Evolutionary conservation across 2,888 invertebrate genomes (phyloP), one percentile per base, ranked within the genome.

Genomic region (Drosophila macrospina): DNA sequence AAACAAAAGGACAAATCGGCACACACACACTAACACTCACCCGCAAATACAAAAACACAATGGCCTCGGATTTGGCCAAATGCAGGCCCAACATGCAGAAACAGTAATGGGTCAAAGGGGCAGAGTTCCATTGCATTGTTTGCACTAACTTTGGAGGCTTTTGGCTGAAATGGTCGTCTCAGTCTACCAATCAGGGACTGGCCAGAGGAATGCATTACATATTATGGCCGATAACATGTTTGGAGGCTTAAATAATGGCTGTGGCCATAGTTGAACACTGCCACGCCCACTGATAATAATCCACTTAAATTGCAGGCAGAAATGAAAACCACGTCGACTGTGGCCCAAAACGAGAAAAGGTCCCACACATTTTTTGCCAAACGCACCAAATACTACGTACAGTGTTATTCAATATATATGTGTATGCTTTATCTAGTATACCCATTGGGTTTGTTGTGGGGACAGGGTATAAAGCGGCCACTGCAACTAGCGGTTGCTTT

Each of bases 201-300:
- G 60, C 77, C 76, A 63, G 47, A 44, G 54, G 39, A 50, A 79
- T 69, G 70, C 69, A 69, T 66, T 80, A 72, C 73, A 77, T 80
- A 77, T 72, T 77, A 68, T 59, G 68, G 61, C 63, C 67, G 80
- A 80, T 77, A 80, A 59, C 67, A 77, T 80, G 77, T 60, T 68
- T 48, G 59, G 59, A 20, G 66, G 63, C 54, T 54, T 72, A 80
- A 80, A 64, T 72, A 80, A 80, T 72, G 60, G 50, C 44, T 63
- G 42, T 62, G 55, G 39, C 30, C 55, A 36, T 37, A 16, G 54
- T 20, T 41, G n/a, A 30, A 30, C 30, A 54, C 13, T 32, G 32
- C 55, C 55, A 77, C 73, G 60, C 55, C 73, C 55, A 37, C 64
- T 45, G 41, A 64, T 47, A 36, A 61, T 64, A 50, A 64, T 61